phyloP scores from a whole-genome alignment of 2,888 invertebrate genomes.

The Druceiella hillmani region DNA sequence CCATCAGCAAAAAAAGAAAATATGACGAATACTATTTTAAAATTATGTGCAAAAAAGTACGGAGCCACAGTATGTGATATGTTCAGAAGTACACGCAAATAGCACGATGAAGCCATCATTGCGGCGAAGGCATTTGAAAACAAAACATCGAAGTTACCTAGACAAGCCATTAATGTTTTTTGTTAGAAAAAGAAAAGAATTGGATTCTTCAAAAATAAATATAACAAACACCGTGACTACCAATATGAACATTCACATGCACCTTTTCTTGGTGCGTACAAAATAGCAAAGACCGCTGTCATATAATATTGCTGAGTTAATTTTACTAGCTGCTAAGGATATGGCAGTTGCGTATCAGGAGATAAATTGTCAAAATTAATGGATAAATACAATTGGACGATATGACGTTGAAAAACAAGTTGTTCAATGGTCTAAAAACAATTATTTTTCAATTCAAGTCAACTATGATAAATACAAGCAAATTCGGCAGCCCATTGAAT shows the following conservation, averaged over 20 bases:
- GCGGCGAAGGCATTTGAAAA: not conserved
- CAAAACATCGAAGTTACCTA: not conserved
- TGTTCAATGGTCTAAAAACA: not conserved
- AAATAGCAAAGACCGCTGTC: no score
- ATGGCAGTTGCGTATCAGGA: not conserved
- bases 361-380: not conserved
- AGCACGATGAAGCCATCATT: conserved; percentile 1
- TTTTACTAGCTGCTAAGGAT: not conserved
- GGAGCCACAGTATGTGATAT: not conserved
- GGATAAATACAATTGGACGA: not conserved
- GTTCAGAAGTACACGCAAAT: not conserved
- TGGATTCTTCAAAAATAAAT: not conserved
- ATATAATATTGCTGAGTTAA: not conserved
- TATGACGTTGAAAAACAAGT: not conserved
- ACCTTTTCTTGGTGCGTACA: not conserved
- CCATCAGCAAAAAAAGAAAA: not conserved
- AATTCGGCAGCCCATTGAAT: no score
- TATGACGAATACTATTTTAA: not conserved
- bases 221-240: not conserved
- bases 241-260: not conserved
- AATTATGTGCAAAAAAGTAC: not conserved
- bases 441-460: not conserved
- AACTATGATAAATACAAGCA: no score
- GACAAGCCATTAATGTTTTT: not conserved
- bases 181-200: not conserved